These are phyloP conservation scores for Candidula unifasciata DNA, from an alignment of 2,888 invertebrate species.

Conservation along the genomic window DNA sequence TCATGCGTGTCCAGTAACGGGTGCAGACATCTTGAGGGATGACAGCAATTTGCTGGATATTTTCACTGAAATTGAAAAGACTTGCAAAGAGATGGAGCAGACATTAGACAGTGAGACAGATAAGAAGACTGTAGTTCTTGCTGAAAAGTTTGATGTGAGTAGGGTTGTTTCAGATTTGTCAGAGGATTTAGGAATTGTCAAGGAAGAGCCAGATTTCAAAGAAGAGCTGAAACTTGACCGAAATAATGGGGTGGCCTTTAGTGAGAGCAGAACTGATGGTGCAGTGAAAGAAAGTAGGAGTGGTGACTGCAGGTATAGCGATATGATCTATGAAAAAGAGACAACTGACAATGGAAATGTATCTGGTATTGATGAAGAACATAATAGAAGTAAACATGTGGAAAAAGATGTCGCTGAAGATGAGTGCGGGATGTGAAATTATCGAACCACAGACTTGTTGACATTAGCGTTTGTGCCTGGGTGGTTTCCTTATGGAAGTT, in stretches of 20 bases:
- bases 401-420: neutral
- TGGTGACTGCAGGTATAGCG: neutral
- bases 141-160: neutral
- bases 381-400: neutral
- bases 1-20: neutral
- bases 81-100: slow-evolving; percentile 44
- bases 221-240: neutral
- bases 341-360: neutral
- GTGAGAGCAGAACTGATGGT: neutral
- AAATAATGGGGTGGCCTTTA: neutral
- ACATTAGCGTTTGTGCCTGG: neutral
- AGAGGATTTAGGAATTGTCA: neutral
- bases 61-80: slow-evolving; percentile 48
- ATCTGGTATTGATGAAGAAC: neutral
- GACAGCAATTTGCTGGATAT: slow-evolving; percentile 36
- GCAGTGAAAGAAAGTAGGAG: neutral
- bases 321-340: neutral
- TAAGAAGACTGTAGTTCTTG: neutral
- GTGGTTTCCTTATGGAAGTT: neutral
- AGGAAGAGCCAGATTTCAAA: neutral
- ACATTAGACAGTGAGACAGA: neutral
- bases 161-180: neutral
- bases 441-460: neutral
- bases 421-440: neutral
- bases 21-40: neutral